Evolutionary conservation across 2,888 invertebrate species (phyloP), one percentile per base, ranked within the genome.

Genomic region (Tachina grossa): DNA sequence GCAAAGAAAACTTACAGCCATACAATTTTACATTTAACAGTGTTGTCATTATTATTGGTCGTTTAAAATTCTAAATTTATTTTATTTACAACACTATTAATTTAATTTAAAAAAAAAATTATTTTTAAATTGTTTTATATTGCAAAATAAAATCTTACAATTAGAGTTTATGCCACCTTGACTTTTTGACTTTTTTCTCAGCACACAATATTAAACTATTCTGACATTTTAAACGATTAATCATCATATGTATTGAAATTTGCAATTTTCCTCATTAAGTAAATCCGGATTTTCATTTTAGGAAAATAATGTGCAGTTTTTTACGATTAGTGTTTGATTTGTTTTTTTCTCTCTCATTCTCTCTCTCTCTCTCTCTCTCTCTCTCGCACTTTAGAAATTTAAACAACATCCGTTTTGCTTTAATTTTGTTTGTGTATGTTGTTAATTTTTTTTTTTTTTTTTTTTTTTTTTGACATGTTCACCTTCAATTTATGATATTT

Each of bases 371-470:
- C 13, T 59, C 31, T 75, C 41, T 5, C 6, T 31, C 6, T 31
- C 31, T 31, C 6, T 31, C 6, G 0, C 6, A 31, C 31, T 31
- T 39, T 22, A 47, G 19, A 78, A 75, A 61, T 72, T 61, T 61
- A 49, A 79, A 72, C 79, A 72, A 83, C 83, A 85, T 85, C 85
- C 85, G 85, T 85, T 85, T 83, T 80, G 49, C 10, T 80, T 16
- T 16, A 83, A 76, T 75, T 43, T 71, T 71, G 71, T 75, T 63
- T 68, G 19, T 59, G 16, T 69, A 8, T 72, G 39, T 68, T 16
- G 65, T 57, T 19, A 45, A 14, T 39, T 55, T 75, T 68, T 81
- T 68, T 9, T 14, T 53, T 51, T 39, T 55, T 75, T 68, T 81
- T 68, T 9, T 14, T 45, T 16, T 45, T 71, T 53, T 65, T 78